phyloP scores from a whole-genome alignment of 2,113 vertebrate species.

The Tenrec ecaudatus region DNA sequence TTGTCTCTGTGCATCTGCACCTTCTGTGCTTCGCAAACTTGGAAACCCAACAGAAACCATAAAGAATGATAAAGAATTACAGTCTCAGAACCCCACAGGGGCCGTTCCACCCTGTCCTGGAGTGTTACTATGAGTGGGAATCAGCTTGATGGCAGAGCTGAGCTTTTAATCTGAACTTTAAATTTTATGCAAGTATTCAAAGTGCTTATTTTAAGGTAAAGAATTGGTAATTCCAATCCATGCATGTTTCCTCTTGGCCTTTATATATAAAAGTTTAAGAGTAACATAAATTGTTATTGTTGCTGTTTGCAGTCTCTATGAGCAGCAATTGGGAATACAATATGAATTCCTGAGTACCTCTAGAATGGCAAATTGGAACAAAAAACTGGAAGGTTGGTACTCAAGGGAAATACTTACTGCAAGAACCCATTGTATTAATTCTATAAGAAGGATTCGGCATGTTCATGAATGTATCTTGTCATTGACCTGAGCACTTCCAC shows the following conservation, averaged over 20 bases:
- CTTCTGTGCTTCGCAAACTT: too few relatives aligned
- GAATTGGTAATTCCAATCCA: neutral
- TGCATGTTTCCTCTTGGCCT: neutral
- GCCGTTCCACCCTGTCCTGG: too few relatives aligned
- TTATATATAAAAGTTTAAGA: neutral
- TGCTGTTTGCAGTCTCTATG: neutral
- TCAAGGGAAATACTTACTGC: constrained; percentile 41
- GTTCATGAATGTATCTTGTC: constrained; percentile 42
- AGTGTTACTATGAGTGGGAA: too few relatives aligned
- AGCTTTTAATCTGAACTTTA: neutral
- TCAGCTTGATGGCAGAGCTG: too few relatives aligned
- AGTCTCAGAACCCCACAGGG: too few relatives aligned
- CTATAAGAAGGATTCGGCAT: neutral
- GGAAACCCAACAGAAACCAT: too few relatives aligned
- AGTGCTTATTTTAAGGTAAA: neutral
- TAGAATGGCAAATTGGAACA: neutral
- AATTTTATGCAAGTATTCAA: neutral
- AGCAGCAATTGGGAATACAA: neutral
- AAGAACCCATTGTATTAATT: neutral
- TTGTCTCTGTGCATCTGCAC: too few relatives aligned
- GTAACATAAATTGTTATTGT: constrained; percentile 26
- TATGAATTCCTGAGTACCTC: neutral
- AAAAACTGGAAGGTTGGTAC: neutral
- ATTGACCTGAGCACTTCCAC: neutral
- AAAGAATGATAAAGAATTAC: too few relatives aligned